Evolutionary conservation across 2,113 vertebrate species (phyloP).

Genomic region (Cyrtonyx montezumae): DNA sequence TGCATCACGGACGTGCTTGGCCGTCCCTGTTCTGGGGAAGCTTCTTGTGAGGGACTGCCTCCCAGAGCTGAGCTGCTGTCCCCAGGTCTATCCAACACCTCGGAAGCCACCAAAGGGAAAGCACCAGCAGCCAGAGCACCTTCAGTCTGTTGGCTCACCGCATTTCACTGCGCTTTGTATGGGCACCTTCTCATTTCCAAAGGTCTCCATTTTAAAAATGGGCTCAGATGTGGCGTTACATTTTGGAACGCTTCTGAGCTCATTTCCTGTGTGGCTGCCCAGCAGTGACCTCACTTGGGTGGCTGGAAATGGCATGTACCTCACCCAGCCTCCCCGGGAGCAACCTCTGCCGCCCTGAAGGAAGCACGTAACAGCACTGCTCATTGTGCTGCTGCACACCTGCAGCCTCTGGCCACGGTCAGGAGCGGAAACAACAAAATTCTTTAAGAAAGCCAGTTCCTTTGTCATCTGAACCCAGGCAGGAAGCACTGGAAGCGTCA

Average conservation of each 20-base stretch:
- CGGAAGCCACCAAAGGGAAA: background rate
- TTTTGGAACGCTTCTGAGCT: background rate
- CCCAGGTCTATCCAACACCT: background rate
- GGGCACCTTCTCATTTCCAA: background rate
- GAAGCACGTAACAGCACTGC: background rate
- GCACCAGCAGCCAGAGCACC: background rate
- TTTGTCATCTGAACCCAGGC: background rate
- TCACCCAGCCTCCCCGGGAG: background rate
- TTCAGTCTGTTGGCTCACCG: constrained; percentile 1
- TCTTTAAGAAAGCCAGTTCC: background rate
- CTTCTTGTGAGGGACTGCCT: background rate
- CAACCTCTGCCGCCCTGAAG: background rate
- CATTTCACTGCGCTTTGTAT: background rate
- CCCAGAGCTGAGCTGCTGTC: background rate
- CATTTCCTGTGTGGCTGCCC: background rate
- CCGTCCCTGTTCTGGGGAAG: background rate
- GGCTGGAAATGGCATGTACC: background rate
- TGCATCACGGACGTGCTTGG: background rate
- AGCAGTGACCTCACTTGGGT: background rate
- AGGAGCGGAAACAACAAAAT: constrained; percentile 37
- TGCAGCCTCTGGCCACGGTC: constrained; percentile 17
- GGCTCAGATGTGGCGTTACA: background rate
- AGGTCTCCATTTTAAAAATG: background rate
- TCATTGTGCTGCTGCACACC: constrained; percentile 32
- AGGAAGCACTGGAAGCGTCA: constrained; percentile 40